Evolutionary conservation across 2,888 invertebrate genomes (phyloP).

Genomic region (Hedya salicella): DNA sequence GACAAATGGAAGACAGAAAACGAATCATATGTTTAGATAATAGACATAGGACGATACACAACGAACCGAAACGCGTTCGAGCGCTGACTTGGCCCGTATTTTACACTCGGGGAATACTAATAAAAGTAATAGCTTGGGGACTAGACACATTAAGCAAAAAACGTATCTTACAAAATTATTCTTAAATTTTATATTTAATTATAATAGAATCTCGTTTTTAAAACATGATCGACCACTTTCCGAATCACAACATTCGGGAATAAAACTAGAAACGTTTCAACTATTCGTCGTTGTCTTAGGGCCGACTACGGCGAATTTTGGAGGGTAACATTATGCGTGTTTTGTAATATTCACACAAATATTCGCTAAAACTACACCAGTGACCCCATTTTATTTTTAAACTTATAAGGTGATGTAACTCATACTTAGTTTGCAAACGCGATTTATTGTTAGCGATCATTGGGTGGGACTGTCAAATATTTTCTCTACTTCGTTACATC

Average conservation of each 20-base stretch:
- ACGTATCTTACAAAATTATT: conserved; percentile 49
- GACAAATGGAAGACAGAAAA: conserved; percentile 81
- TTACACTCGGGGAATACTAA: conserved; percentile 14
- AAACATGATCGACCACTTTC: conserved; percentile 15
- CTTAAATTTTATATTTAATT: conserved; percentile 19
- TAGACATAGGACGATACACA: conserved; percentile 41
- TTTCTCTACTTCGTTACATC: no score
- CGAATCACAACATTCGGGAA: not conserved
- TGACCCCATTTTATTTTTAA: not conserved
- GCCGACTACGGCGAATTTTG: conserved; percentile 19
- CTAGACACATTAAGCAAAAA: conserved; percentile 66
- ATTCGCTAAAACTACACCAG: conserved; percentile 4
- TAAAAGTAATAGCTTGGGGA: conserved; percentile 56
- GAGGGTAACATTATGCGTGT: conserved; percentile 29
- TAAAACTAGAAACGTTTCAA: conserved; percentile 11
- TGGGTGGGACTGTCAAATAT: no score
- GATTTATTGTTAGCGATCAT: no score
- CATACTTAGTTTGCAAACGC: no score
- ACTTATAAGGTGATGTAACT: no score
- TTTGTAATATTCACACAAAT: conserved; percentile 7
- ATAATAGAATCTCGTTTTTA: conserved; percentile 19
- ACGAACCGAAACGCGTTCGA: conserved; percentile 5
- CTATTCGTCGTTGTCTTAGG: conserved; percentile 7
- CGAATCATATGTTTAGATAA: conserved; percentile 57
- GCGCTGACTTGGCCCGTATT: conserved; percentile 24